A percentile compares a stretch with the other conserved stretches of the same genome.
Evolutionary conservation across 2,113 vertebrate species (phyloP).

Genomic region (Taurulus bubalis): DNA sequence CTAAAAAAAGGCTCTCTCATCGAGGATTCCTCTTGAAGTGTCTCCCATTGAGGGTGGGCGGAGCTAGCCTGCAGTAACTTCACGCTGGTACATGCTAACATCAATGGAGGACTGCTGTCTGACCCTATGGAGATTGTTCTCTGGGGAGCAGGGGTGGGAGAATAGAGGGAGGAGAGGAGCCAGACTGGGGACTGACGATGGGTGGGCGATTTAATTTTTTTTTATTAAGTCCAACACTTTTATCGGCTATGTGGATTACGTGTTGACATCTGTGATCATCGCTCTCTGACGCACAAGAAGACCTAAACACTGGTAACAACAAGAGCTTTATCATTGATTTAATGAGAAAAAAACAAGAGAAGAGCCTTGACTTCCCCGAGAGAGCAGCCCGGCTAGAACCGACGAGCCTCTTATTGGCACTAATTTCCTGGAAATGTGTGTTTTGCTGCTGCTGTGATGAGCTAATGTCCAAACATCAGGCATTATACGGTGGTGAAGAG

Average conservation of each 20-base stretch:
- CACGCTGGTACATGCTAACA: constrained; percentile 41
- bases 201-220: constrained; percentile 24
- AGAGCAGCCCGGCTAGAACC: constrained; percentile 32
- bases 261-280: not conserved
- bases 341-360: constrained; percentile 34
- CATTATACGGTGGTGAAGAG: not conserved
- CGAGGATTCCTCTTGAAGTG: constrained; percentile 75
- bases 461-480: constrained; percentile 2
- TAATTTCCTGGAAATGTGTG: constrained; percentile 36
- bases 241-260: constrained; percentile 5
- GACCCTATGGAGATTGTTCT: constrained; percentile 48
- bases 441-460: constrained; percentile 1
- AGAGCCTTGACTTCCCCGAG: constrained; percentile 10
- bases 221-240: not conserved
- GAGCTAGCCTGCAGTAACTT: constrained; percentile 61
- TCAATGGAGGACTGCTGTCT: constrained; percentile 65
- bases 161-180: not conserved
- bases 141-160: constrained; percentile 43
- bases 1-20: constrained; percentile 60
- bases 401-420: constrained; percentile 24
- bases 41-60: constrained; percentile 52
- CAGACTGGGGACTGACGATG: constrained; percentile 2
- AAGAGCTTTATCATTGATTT: constrained; percentile 24
- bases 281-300: not conserved
- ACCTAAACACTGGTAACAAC: not conserved